These are phyloP conservation scores for Solenopsis invicta DNA, from an alignment of 1,140 invertebrate genomes.

Conservation along the genomic window DNA sequence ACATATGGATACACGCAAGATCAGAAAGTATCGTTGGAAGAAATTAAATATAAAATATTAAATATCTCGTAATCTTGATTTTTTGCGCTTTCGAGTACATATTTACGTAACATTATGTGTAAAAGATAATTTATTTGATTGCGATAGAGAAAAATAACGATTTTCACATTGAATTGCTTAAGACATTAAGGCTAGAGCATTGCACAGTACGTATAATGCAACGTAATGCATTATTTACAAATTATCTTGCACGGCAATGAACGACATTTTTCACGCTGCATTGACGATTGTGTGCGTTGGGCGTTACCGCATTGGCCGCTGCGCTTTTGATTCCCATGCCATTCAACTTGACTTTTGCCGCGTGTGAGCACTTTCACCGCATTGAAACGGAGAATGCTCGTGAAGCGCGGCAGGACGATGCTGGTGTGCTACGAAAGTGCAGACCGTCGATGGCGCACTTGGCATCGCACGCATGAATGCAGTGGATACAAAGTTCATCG, in stretches of 20 bases:
- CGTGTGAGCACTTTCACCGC: slow-evolving; percentile 79
- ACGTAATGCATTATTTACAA: neutral
- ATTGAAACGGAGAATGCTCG: slow-evolving; percentile 58
- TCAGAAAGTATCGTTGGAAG: neutral
- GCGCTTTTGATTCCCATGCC: slow-evolving; percentile 79
- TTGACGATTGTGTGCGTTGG: slow-evolving; percentile 26
- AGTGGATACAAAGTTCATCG: neutral
- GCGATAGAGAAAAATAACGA: neutral
- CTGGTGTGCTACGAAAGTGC: slow-evolving; percentile 64
- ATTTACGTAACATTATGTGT: slow-evolving; percentile 15
- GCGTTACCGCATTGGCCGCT: slow-evolving; percentile 33
- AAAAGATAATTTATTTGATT: slow-evolving; percentile 19
- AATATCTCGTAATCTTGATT: neutral
- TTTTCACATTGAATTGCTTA: neutral
- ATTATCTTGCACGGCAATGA: slow-evolving; percentile 3
- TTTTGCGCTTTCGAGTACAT: neutral
- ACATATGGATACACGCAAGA: neutral
- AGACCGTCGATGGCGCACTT: slow-evolving; percentile 30
- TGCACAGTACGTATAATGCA: neutral
- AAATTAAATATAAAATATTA: neutral
- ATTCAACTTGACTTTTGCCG: slow-evolving; percentile 85
- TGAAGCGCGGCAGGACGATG: slow-evolving; percentile 40
- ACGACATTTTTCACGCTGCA: slow-evolving; percentile 31
- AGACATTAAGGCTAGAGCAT: neutral
- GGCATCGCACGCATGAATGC: slow-evolving; percentile 30